Conservation (phyloP, 2,888 invertebrate species). For the Phengaris arion region DNA sequence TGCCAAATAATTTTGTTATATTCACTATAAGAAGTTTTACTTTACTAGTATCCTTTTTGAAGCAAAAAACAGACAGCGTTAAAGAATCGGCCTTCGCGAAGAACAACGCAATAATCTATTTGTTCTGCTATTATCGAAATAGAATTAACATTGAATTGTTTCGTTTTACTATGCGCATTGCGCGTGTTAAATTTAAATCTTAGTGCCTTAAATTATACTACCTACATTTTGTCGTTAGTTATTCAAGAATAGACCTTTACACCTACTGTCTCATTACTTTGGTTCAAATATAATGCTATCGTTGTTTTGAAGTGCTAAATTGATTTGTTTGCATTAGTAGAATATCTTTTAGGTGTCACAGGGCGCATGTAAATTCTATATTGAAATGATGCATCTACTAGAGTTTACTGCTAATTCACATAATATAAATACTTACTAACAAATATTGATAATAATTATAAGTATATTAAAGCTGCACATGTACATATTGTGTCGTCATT, state of each 20-base stretch:
- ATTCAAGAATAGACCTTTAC: constrained; percentile 8
- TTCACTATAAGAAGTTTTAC: background rate
- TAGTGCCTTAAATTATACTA: constrained; percentile 1
- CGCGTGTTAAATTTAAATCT: background rate
- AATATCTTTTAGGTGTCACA: no score
- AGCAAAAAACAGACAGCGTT: background rate
- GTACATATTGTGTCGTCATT: no score
- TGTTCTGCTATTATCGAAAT: background rate
- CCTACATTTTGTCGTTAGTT: constrained; percentile 1
- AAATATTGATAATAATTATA: no score
- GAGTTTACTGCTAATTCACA: no score
- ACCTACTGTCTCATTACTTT: background rate
- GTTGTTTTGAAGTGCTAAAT: background rate
- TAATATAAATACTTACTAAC: no score
- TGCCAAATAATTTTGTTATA: background rate
- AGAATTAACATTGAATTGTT: background rate
- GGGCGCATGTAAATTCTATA: no score
- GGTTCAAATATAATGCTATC: background rate
- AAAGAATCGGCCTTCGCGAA: background rate
- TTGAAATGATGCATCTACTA: no score
- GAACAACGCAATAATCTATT: background rate
- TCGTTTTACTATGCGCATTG: background rate
- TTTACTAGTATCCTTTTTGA: background rate
- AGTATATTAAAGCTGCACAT: no score
- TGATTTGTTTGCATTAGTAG: background rate